Conservation (phyloP, 2,113 vertebrate genomes). For the Cariama cristata region DNA sequence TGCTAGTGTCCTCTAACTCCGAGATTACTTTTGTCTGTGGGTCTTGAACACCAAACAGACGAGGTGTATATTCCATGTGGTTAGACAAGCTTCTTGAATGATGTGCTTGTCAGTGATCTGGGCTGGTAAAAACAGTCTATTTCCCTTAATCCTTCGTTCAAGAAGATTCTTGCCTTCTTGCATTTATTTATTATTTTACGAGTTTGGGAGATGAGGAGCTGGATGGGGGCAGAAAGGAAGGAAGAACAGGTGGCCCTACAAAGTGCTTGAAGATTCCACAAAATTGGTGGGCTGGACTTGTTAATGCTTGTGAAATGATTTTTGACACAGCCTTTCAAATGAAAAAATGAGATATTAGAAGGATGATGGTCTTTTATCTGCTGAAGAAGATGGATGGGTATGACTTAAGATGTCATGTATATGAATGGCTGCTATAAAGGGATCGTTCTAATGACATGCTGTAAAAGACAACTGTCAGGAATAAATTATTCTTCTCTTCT, state of each 20-base stretch:
- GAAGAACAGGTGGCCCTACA: not conserved
- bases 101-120: not conserved
- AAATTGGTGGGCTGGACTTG: constrained; percentile 41
- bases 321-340: constrained; percentile 69
- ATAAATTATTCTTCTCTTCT: constrained; percentile 69
- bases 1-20: not conserved
- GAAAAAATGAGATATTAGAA: constrained; percentile 67
- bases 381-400: constrained; percentile 71
- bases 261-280: constrained; percentile 18
- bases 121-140: not conserved
- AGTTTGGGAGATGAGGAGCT: accelerated
- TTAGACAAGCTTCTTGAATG: not conserved
- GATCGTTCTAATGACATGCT: constrained; percentile 65
- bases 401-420: constrained; percentile 73
- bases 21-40: not conserved
- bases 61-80: not conserved
- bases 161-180: not conserved
- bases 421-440: constrained; percentile 74
- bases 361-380: constrained; percentile 61
- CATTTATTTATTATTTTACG: not conserved
- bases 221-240: not conserved
- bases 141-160: not conserved
- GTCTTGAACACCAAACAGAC: not conserved
- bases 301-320: constrained; percentile 66
- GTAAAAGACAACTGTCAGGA: constrained; percentile 72